These are phyloP conservation scores for Sus cebifrons DNA, from an alignment of 2,797 vertebrate species.

Conservation along the genomic window DNA sequence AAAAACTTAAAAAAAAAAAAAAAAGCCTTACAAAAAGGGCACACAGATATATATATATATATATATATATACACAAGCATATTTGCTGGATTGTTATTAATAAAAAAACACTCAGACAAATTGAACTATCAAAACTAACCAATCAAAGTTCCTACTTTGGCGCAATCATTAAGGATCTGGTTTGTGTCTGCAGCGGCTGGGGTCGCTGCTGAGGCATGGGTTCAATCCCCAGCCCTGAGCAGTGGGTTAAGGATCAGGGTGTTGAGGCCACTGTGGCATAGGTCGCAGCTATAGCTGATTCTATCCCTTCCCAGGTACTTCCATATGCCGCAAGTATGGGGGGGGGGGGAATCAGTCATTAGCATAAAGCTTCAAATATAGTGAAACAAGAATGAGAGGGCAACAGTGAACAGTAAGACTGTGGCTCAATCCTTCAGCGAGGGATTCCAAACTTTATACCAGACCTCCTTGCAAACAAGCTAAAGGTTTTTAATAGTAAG, in stretches of 20 bases:
- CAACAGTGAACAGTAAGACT: background rate
- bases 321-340: too few relatives aligned
- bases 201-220: too few relatives aligned
- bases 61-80: background rate
- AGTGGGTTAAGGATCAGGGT: too few relatives aligned
- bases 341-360: background rate
- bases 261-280: too few relatives aligned
- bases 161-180: too few relatives aligned
- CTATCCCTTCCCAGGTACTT: too few relatives aligned
- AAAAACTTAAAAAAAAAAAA: too few relatives aligned
- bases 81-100: conserved; percentile 19
- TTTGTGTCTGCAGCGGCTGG: too few relatives aligned
- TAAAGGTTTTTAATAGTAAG: conserved; percentile 44
- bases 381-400: background rate
- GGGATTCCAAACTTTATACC: background rate
- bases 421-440: background rate
- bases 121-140: background rate
- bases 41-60: background rate
- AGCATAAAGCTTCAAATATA: background rate
- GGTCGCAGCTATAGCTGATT: too few relatives aligned
- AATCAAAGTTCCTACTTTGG: too few relatives aligned
- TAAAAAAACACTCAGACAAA: conserved; percentile 47
- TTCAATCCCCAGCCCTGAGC: too few relatives aligned
- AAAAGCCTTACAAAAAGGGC: background rate
- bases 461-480: background rate